phyloP scores from a whole-genome alignment of 1,140 invertebrate species.

The Eufriesea mexicana region DNA sequence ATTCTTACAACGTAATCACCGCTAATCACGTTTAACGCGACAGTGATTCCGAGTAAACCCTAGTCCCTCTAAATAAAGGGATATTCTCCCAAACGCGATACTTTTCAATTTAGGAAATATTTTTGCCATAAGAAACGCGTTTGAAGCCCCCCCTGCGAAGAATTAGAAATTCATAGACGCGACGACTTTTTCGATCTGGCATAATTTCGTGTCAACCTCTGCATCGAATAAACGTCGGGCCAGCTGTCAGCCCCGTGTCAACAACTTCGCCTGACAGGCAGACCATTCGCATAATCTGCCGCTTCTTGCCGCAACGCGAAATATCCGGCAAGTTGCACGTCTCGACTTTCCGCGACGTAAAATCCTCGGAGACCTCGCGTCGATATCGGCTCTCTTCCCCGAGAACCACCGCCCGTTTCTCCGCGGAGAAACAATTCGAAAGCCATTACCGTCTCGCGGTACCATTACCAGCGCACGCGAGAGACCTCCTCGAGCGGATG shows the following conservation, averaged over 20 bases:
- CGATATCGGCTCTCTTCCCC: neutral
- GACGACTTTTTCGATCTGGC: no score
- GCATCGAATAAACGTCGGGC: neutral
- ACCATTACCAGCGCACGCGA: neutral
- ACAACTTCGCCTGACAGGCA: neutral
- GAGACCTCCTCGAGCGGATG: neutral
- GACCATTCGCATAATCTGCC: neutral
- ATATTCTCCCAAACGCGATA: no score
- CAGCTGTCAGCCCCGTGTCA: neutral
- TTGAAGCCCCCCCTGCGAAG: no score
- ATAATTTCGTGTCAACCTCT: neutral
- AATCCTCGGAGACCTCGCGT: constrained; percentile 4
- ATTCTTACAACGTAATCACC: no score
- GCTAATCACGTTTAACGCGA: no score
- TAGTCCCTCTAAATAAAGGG: no score
- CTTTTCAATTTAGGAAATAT: no score
- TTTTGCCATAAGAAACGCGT: no score
- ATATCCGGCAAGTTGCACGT: neutral
- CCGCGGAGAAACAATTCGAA: constrained; percentile 4
- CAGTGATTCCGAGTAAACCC: no score
- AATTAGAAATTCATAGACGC: no score
- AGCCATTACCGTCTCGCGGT: neutral
- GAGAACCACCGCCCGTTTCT: neutral
- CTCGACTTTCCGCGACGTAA: neutral
- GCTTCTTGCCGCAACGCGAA: neutral